Evolutionary conservation across 2,113 vertebrate species (phyloP).

Genomic region (Oenanthe melanoleuca): DNA sequence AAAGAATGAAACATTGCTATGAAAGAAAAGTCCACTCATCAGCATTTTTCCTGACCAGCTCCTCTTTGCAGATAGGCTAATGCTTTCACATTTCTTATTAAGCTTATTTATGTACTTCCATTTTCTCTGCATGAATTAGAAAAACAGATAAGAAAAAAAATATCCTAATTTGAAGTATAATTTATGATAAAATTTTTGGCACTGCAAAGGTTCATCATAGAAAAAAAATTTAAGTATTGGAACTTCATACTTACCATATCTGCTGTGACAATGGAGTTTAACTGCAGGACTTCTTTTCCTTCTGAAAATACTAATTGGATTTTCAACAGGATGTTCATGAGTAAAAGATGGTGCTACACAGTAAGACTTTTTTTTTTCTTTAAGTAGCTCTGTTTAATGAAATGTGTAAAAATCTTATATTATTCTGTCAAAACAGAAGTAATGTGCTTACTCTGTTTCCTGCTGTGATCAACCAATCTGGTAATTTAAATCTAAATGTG

Average conservation of each 20-base stretch:
- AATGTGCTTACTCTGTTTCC: conserved; percentile 67
- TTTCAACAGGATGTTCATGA: conserved; percentile 43
- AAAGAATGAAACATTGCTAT: not conserved
- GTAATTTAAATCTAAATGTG: conserved; percentile 71
- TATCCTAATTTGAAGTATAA: conserved; percentile 18
- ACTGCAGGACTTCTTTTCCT: conserved; percentile 14
- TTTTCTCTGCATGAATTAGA: not conserved
- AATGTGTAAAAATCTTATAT: conserved; percentile 63
- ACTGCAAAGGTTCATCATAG: not conserved
- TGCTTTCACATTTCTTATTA: not conserved
- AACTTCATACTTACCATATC: not conserved
- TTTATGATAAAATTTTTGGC: conserved; percentile 30
- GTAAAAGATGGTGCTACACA: conserved; percentile 32
- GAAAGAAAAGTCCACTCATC: not conserved
- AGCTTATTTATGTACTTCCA: not conserved
- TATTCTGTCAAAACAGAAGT: conserved; percentile 69
- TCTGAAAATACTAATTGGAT: conserved; percentile 35
- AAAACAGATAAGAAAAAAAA: not conserved
- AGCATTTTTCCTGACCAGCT: not conserved
- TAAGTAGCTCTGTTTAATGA: conserved; percentile 60
- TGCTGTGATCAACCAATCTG: conserved; percentile 65
- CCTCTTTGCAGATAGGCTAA: not conserved
- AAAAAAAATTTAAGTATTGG: not conserved
- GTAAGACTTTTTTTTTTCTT: conserved; percentile 1
- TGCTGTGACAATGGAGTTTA: conserved; percentile 10